These are phyloP conservation scores for Toxotes chatareus DNA, from an alignment of 2,113 vertebrate species.

Conservation along the genomic window DNA sequence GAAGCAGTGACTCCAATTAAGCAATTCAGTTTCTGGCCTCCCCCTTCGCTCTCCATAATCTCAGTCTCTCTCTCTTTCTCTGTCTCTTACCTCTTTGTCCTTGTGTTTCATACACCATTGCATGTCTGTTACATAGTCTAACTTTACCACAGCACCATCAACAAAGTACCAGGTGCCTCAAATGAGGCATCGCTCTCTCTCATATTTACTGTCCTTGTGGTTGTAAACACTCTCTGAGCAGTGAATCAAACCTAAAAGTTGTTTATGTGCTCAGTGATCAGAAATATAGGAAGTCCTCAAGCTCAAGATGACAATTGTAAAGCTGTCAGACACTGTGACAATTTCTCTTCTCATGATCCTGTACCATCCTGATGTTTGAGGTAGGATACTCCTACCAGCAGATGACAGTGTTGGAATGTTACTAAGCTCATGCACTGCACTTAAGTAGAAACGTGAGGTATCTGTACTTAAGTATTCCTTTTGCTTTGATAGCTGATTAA, in stretches of 20 bases:
- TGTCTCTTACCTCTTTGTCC: not conserved
- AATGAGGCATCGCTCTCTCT: not conserved
- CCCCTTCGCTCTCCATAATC: conserved; percentile 3
- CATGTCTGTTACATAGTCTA: not conserved
- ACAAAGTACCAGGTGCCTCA: not conserved
- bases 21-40: conserved; percentile 57
- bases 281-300: too few species aligned
- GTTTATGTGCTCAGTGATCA: not conserved
- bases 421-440: too few species aligned
- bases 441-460: too few species aligned
- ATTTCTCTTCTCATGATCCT: too few species aligned
- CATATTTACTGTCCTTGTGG: not conserved
- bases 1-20: conserved; percentile 82
- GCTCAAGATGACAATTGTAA: not conserved
- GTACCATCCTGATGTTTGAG: not conserved
- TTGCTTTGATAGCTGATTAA: too few species aligned
- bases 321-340: too few species aligned
- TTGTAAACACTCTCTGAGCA: not conserved
- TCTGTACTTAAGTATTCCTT: too few species aligned
- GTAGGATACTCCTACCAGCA: not conserved
- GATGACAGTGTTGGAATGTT: too few species aligned
- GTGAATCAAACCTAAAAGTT: not conserved
- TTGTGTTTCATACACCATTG: not conserved
- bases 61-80: not conserved
- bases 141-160: conserved; percentile 1